Evolutionary conservation across 2,888 invertebrate species (phyloP).

Genomic region (Harpalus rufipes): DNA sequence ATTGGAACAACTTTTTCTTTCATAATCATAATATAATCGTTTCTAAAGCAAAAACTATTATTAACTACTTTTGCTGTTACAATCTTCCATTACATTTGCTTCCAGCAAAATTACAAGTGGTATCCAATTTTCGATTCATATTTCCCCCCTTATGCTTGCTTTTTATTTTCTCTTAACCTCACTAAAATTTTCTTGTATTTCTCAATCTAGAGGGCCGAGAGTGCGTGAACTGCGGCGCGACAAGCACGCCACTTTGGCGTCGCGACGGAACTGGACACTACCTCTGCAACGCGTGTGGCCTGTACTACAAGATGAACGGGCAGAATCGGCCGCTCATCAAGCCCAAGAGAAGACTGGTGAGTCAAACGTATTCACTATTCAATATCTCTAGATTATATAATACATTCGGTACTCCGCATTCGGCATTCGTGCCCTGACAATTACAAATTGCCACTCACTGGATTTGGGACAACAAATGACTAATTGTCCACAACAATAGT

Average conservation of each 20-base stretch:
- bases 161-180: too few relatives aligned
- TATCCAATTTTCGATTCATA: too few relatives aligned
- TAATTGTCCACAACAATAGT: constrained; percentile 52
- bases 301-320: constrained; percentile 99
- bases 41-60: too few relatives aligned
- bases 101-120: too few relatives aligned
- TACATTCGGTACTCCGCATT: constrained; percentile 6
- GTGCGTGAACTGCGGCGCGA: constrained; percentile 99
- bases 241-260: constrained; percentile 97
- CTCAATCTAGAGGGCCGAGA: constrained; percentile 89
- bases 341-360: constrained; percentile 99
- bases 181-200: background rate
- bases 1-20: too few relatives aligned
- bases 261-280: constrained; percentile 99
- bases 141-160: too few relatives aligned
- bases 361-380: constrained; percentile 76
- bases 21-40: too few relatives aligned
- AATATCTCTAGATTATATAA: background rate
- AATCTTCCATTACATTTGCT: too few relatives aligned
- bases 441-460: constrained; percentile 29
- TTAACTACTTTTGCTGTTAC: too few relatives aligned
- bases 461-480: constrained; percentile 57
- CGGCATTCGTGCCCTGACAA: constrained; percentile 27
- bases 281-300: constrained; percentile 99
- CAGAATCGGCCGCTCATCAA: constrained; percentile 99